These are phyloP conservation scores for Maconellicoccus hirsutus DNA, from an alignment of 1,140 invertebrate species.

Conservation along the genomic window DNA sequence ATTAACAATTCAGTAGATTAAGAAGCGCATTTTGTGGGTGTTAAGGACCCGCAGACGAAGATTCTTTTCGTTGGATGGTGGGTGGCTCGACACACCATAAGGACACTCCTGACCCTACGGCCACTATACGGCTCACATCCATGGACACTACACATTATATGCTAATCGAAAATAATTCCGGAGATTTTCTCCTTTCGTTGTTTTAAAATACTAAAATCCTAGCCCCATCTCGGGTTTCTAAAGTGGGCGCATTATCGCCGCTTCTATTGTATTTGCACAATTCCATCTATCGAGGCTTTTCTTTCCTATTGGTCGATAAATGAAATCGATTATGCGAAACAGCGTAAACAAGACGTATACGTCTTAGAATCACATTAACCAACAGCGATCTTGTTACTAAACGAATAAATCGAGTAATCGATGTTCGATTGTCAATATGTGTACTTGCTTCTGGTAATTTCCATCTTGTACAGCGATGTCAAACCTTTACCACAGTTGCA, in stretches of 20 bases:
- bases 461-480: neutral
- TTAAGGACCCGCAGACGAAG: neutral
- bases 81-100: neutral
- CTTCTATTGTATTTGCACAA: neutral
- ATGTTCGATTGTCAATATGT: neutral
- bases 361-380: neutral
- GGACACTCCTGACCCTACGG: conserved; percentile 18
- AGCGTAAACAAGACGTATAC: neutral
- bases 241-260: neutral
- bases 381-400: neutral
- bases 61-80: neutral
- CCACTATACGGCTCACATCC: neutral
- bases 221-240: neutral
- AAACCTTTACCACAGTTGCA: neutral
- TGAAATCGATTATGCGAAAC: too few species aligned
- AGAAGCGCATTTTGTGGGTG: conserved; percentile 21
- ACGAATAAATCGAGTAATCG: neutral
- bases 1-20: conserved; percentile 22
- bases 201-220: neutral
- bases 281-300: too few species aligned
- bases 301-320: too few species aligned
- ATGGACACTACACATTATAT: conserved; percentile 17
- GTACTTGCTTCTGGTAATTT: neutral
- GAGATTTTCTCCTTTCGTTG: neutral
- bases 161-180: conserved; percentile 12